Base-by-base conservation (phyloP, 2,113 vertebrate species). In the Mesembrinibis cayennensis region DNA sequence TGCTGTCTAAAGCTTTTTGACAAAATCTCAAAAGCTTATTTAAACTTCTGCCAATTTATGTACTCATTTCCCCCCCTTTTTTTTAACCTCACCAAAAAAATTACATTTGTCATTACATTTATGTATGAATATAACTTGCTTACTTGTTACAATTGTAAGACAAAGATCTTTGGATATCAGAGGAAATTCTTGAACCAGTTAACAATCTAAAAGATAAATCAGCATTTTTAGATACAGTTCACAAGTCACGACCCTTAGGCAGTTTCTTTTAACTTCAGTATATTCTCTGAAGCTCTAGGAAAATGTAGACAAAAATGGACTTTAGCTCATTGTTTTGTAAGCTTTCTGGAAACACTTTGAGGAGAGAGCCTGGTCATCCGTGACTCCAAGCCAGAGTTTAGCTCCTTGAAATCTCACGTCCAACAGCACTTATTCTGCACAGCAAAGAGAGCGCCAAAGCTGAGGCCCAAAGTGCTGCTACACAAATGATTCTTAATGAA, bases 401-500 rank as follows among this genome's bases (percentile, higher is more conserved):
- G 26, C 7, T 74, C 49, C 66, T 72, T 85, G 62, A 88, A 86
- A 81, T 79, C 55, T 84, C 49, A 23, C 12, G 27, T 76, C 72
- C 61, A 53, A 29, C 22, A 63, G 32, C 58, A 84, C 27, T 82
- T 2, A 2, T 82, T 91, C 49, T 42, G 17, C 58, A 44, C 34
- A n/a, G 82, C 62, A 81, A 74, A 82, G 47, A 79, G 45, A 26
- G 58, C 10, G 25, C 66, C 70, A 90, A 92, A 90, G 47, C 63
- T 82, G 72, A 82, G 82, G 22, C 70, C 65, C 30, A 27, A 71
- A 87, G 36, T 76, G 56, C 58, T 87, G 87, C 91, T 81, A 66
- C 52, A 79, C 29, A 85, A 94, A 86, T 88, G 36, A 66, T 78
- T 79, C 63, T 53, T 93, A 94, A 81, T 87, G 69, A 93, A 93